A percentile compares a stretch with the other conserved stretches of the same genome.
These are phyloP conservation scores for Ciconia nigra DNA, from an alignment of 2,797 vertebrate species.

Conservation along the genomic window DNA sequence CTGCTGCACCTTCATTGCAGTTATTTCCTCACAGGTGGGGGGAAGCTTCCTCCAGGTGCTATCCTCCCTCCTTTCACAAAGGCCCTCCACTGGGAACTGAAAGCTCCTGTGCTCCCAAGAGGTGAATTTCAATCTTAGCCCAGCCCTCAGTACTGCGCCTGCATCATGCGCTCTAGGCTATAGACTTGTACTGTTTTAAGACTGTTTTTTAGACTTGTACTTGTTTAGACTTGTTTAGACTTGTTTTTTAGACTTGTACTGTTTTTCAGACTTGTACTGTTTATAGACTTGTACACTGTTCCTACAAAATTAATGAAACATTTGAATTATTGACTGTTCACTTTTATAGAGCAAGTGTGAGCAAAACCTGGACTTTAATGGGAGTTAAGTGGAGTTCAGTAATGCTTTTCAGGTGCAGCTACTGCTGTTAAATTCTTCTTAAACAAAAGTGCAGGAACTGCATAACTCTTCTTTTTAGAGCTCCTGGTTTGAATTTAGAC, in stretches of 20 bases:
- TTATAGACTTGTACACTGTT: neutral
- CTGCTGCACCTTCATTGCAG: neutral
- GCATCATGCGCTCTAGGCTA: rapidly evolving
- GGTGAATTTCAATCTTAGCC: neutral
- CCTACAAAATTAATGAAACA: neutral
- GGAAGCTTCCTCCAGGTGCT: neutral
- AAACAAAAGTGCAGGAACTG: neutral
- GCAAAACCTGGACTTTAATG: neutral
- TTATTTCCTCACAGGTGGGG: neutral
- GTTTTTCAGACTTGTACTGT: neutral
- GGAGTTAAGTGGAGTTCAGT: neutral
- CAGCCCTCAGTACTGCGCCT: rapidly evolving
- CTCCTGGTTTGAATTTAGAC: neutral
- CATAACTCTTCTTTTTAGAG: neutral
- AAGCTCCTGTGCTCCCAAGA: neutral
- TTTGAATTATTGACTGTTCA: neutral
- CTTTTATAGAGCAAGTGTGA: neutral
- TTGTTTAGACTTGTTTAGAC: too few relatives aligned
- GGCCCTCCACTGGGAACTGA: neutral
- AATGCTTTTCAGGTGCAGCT: neutral
- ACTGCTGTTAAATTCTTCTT: neutral
- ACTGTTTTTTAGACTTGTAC: neutral
- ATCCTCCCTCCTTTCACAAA: neutral
- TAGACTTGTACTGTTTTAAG: neutral
- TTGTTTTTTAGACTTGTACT: neutral